Evolutionary conservation across 2,797 vertebrate species (phyloP).

Genomic region (Trematomus bernacchii): DNA sequence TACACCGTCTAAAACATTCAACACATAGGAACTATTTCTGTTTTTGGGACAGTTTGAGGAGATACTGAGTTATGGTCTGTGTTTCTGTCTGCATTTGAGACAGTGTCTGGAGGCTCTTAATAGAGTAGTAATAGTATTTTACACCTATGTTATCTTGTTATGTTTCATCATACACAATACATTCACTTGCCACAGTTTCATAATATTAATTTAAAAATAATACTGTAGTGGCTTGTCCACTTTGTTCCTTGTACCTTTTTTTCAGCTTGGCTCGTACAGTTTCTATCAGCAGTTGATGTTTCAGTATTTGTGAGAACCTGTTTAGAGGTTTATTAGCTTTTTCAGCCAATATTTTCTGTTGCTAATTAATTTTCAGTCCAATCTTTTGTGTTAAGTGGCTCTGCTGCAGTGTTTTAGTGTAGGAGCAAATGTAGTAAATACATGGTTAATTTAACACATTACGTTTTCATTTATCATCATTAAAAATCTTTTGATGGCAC

Average conservation of each 20-base stretch:
- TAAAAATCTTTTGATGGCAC: conserved; percentile 49
- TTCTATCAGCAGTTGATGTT: conserved; percentile 18
- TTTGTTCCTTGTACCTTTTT: background rate
- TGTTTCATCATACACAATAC: conserved; percentile 12
- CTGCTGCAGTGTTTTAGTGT: conserved; percentile 43
- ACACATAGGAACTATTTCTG: background rate
- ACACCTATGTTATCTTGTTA: conserved; percentile 12
- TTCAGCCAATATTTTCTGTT: conserved; percentile 17
- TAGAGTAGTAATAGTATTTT: conserved; percentile 1
- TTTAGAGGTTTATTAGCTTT: background rate
- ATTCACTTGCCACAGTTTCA: conserved; percentile 3
- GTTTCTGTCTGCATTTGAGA: conserved; percentile 27
- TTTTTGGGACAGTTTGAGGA: background rate
- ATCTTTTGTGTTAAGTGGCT: conserved; percentile 22
- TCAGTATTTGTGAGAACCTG: conserved; percentile 15
- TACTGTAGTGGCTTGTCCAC: background rate
- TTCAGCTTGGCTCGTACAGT: conserved; percentile 16
- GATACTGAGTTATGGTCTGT: conserved; percentile 5
- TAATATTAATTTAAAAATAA: conserved; percentile 18
- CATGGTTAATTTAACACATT: conserved; percentile 14
- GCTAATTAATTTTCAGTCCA: conserved; percentile 34
- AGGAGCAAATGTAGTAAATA: conserved; percentile 19
- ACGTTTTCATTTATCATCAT: conserved; percentile 40
- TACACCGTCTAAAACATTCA: conserved; percentile 6
- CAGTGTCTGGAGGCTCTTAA: conserved; percentile 17